Conservation (phyloP, 2,888 invertebrate genomes). For the Disparrhopalites patrizii region DNA sequence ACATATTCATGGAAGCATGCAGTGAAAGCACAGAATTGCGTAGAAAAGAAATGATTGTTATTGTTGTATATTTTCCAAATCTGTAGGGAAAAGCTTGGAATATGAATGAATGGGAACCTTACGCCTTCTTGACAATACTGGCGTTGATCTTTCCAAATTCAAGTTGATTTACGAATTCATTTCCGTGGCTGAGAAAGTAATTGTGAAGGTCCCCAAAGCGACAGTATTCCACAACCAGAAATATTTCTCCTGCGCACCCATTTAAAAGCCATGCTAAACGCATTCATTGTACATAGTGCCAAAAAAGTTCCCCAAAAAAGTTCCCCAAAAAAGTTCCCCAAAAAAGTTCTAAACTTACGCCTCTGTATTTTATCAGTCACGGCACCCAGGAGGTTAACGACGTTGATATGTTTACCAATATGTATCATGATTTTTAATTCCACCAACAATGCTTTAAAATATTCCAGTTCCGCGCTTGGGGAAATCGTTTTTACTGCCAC, state of each 20-base stretch:
- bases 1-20: too few species aligned
- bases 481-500: slow-evolving; percentile 18
- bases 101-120: too few species aligned
- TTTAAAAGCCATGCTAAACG: too few species aligned
- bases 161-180: slow-evolving; percentile 77
- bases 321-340: too few species aligned
- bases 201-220: slow-evolving; percentile 85
- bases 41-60: too few species aligned
- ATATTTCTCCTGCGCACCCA: slow-evolving; percentile 69
- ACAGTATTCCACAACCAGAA: slow-evolving; percentile 92
- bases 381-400: slow-evolving; percentile 8
- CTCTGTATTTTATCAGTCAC: slow-evolving; percentile 3
- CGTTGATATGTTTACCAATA: slow-evolving; percentile 15
- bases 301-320: too few species aligned
- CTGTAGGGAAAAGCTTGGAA: too few species aligned
- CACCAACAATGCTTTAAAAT: slow-evolving; percentile 18
- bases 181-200: slow-evolving; percentile 74
- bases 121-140: not conserved
- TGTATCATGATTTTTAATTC: slow-evolving; percentile 23
- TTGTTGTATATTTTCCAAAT: too few species aligned
- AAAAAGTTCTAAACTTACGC: slow-evolving; percentile 5
- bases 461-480: slow-evolving; percentile 6
- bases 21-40: too few species aligned
- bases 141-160: slow-evolving; percentile 44
- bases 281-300: too few species aligned